These are phyloP conservation scores for Catocala fraxini DNA, from an alignment of 2,888 invertebrate species.

Conservation along the genomic window DNA sequence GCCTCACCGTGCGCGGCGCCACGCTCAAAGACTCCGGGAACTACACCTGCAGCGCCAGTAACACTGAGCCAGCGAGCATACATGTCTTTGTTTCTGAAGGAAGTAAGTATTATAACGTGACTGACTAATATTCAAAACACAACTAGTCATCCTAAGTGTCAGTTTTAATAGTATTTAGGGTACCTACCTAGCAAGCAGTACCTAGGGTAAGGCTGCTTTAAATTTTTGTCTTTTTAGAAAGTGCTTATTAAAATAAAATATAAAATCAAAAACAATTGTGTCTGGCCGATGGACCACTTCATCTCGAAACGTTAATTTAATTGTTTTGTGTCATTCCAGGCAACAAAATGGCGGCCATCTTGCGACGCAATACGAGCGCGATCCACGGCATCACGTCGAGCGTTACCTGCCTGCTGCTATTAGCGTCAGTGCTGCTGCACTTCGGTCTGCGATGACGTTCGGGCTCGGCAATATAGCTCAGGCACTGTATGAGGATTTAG, in stretches of 20 bases:
- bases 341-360: constrained; percentile 85
- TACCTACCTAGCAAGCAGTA: no score
- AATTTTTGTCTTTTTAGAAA: no score
- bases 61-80: constrained; percentile 96
- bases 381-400: constrained; percentile 83
- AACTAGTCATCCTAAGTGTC: no score
- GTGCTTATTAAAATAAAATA: no score
- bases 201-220: no score
- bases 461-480: constrained; percentile 39
- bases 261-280: no score
- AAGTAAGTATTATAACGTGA: constrained; percentile 75
- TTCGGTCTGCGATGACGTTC: constrained; percentile 83
- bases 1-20: constrained; percentile 94
- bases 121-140: no score
- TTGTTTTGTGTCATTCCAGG: constrained; percentile 59
- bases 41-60: constrained; percentile 96
- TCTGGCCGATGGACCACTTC: no score
- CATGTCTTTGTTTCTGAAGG: constrained; percentile 97
- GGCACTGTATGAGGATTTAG: constrained; percentile 47
- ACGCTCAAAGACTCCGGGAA: constrained; percentile 96
- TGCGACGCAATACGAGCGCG: constrained; percentile 83
- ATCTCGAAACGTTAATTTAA: neutral
- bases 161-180: no score
- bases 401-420: constrained; percentile 74
- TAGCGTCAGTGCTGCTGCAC: constrained; percentile 75